Evolutionary conservation across 2,888 invertebrate species (phyloP), one percentile per base, ranked within the genome.

Genomic region (Plusia festucae): DNA sequence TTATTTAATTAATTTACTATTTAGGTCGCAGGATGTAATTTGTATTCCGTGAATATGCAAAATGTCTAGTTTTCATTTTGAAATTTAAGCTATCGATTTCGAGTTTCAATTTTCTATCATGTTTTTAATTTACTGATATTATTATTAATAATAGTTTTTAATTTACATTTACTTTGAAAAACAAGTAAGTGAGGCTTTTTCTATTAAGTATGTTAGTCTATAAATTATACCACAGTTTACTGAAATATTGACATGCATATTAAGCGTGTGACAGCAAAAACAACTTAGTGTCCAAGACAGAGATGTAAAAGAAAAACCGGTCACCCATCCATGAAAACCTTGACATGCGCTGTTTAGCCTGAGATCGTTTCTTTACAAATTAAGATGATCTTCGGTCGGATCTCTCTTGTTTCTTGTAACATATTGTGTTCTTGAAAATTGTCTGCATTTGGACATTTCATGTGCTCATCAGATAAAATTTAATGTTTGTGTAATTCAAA

Each of bases 11-110:
- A 55, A 70, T 53, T 20, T 22, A 59, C 13, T 27, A 51, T 52
- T 34, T 44, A 24, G 46, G 60, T 24, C 6, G 8, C 53, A n/a
- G 55, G 15, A 13, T 9, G 1, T 51, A 22, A 20, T 56, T 46
- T 18, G 20, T 40, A 63, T 32, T 65, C 20, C 20, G 46, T 2
- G 1, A 7, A 65, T 59, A 55, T 40, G 46, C n/a, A 18, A 58
- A 16, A 20, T 60, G 53, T 27, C 58, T 24, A 61, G 20, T 22
- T 53, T n/a, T 15, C 1, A 3, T 4, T 18, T 22, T 11, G 3
- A 5, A 16, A 18, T 18, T 46, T 8, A n/a, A n/a, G n/a, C n/a
- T n/a, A n/a, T 46, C 9, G 46, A 18, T 20, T 49, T 20, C 8
- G 0, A 18, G 2, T 18, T n/a, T 40, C 4, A 8, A n/a, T 44